Evolutionary conservation across 2,797 vertebrate genomes (phyloP), one percentile per base, ranked within the genome.

Genomic region (Miichthys miiuy): DNA sequence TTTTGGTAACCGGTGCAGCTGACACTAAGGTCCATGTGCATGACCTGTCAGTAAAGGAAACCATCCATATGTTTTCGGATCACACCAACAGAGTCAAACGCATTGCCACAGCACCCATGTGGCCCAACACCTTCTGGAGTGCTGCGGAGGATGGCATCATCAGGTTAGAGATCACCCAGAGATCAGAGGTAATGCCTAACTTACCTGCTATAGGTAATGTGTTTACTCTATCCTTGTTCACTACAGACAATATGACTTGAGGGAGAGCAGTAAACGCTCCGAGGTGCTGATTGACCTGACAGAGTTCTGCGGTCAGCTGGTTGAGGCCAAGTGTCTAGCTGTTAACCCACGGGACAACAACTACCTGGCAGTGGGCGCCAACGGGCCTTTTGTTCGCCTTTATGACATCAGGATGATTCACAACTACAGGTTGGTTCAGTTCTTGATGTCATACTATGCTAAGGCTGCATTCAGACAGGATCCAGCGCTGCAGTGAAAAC

Each of bases 331-430:
- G 81, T 99, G 98, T 92, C 92, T 99, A 68, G 99, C 98, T 0
- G 95, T 99, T 72, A 99, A 99, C 87, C 98, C 98, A 38, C 96
- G 97, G 12, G 97, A 99, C 88, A 99, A 99, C 93, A 99, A 99
- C 87, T 98, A 97, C 88, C 85, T 99, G 81, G 98, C 98, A 0
- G 98, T 99, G 13, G 98, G 98, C 47, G 97, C 98, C 64, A 99
- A 96, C 0, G 98, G 97, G 38, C 98, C 98, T 23, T 99, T 98
- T 0, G 98, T 99, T 61, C 96, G 98, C 18, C 97, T 99, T 56
- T 99, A 99, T 5, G 98, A 99, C 93, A 98, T 99, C 67, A 96
- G 98, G 80, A 99, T 99, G 98, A 99, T 99, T 93, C 97, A 99
- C 90, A 98, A 99, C 91, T 97, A 99, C 94, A 97, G 98, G 98